Evolutionary conservation across 2,888 invertebrate genomes (phyloP).

Genomic region (Cephus sareptanus): DNA sequence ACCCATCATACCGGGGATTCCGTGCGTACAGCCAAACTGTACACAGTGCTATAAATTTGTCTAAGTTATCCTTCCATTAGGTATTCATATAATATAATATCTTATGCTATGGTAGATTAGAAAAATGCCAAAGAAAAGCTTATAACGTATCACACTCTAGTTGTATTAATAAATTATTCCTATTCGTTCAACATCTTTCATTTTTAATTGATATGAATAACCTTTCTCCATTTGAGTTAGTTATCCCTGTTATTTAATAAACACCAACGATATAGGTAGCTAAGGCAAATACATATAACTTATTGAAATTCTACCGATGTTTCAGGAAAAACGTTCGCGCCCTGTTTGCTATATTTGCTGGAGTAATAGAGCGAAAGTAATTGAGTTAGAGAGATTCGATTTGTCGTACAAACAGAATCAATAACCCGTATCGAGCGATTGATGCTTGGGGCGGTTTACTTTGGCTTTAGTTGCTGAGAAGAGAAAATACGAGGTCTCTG

Average conservation of each 20-base stretch:
- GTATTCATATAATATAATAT: not conserved
- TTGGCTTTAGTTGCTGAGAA: constrained; percentile 41
- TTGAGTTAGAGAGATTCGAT: constrained; percentile 61
- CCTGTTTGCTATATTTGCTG: constrained; percentile 12
- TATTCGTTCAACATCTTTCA: not conserved
- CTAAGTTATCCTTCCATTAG: constrained; percentile 19
- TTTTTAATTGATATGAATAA: not conserved
- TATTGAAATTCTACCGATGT: not conserved
- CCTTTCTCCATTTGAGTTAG: not conserved
- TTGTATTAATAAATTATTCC: not conserved
- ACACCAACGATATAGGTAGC: not conserved
- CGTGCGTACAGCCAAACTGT: constrained; percentile 61
- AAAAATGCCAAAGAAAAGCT: not conserved
- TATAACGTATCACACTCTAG: not conserved
- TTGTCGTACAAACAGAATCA: constrained; percentile 52
- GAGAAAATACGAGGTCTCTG: constrained; percentile 30
- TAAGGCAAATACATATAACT: not conserved
- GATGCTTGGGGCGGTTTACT: constrained; percentile 48
- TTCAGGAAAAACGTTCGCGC: constrained; percentile 11
- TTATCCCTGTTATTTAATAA: not conserved
- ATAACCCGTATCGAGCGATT: constrained; percentile 37
- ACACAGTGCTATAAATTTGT: constrained; percentile 59
- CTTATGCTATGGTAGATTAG: not conserved
- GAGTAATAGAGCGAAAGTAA: constrained; percentile 50
- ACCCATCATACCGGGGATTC: constrained; percentile 54